These are phyloP conservation scores for Bubo blakistoni DNA, from an alignment of 2,113 vertebrate species.

Conservation along the genomic window DNA sequence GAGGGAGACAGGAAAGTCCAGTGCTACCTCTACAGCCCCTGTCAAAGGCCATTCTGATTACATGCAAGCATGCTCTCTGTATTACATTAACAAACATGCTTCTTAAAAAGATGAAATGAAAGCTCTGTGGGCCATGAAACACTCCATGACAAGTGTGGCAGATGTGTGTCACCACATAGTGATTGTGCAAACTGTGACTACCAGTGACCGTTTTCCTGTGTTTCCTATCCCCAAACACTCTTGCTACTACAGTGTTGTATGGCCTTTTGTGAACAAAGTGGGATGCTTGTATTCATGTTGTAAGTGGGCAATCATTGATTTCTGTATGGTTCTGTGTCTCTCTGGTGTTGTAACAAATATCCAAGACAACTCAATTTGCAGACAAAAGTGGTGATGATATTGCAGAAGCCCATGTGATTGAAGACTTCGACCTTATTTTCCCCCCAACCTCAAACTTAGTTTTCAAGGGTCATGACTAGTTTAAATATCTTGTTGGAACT, in stretches of 20 bases:
- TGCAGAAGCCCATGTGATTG: neutral
- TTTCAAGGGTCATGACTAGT: neutral
- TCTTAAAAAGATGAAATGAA: neutral
- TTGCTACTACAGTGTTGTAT: neutral
- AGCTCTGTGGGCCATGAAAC: neutral
- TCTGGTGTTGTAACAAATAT: neutral
- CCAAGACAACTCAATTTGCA: neutral
- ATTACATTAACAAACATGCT: neutral
- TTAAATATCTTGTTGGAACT: neutral
- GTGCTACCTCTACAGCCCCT: neutral
- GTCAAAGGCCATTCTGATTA: neutral
- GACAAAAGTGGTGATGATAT: accelerated
- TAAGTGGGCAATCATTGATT: neutral
- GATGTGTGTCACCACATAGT: neutral
- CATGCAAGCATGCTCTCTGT: accelerated
- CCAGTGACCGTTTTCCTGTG: neutral
- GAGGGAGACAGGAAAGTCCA: neutral
- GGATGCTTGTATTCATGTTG: neutral
- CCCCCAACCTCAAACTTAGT: neutral
- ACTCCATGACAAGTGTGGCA: neutral
- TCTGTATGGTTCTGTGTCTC: neutral
- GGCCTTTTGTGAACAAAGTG: neutral
- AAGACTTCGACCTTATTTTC: neutral
- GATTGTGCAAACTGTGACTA: neutral
- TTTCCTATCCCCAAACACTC: neutral